These are phyloP conservation scores for Halocaridina rubra DNA, from an alignment of 2,888 invertebrate species.

Conservation along the genomic window DNA sequence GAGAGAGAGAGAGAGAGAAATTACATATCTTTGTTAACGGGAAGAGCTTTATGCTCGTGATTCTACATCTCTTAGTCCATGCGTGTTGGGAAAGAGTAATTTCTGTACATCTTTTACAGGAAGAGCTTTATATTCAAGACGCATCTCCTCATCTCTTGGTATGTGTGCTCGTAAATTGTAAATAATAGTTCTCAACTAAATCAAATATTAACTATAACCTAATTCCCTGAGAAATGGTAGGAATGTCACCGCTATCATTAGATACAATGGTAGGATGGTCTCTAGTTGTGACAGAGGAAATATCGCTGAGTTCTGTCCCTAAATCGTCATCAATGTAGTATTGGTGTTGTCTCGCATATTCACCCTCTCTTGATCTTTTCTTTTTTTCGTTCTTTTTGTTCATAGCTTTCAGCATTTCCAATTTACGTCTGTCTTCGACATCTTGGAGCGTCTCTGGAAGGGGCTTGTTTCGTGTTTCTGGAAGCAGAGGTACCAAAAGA, in stretches of 20 bases:
- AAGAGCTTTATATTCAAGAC: too few species aligned
- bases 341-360: background rate
- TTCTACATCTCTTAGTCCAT: too few species aligned
- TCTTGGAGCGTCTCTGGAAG: conserved; percentile 65
- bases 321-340: background rate
- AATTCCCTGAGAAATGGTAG: background rate
- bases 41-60: too few species aligned
- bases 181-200: too few species aligned
- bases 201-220: background rate
- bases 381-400: background rate
- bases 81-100: too few species aligned
- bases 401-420: background rate
- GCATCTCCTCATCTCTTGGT: too few species aligned
- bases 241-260: background rate
- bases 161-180: too few species aligned
- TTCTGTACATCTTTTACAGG: too few species aligned
- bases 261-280: background rate
- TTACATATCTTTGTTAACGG: too few species aligned
- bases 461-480: conserved; percentile 65
- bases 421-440: background rate
- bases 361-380: background rate
- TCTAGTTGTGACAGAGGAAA: background rate
- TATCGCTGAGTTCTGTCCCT: background rate
- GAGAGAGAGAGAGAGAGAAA: too few species aligned
- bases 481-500: conserved; percentile 65